A percentile compares a stretch with the other conserved stretches of the same genome.
phyloP scores from a whole-genome alignment of 2,888 invertebrate species.

The Agonum fuliginosum region DNA sequence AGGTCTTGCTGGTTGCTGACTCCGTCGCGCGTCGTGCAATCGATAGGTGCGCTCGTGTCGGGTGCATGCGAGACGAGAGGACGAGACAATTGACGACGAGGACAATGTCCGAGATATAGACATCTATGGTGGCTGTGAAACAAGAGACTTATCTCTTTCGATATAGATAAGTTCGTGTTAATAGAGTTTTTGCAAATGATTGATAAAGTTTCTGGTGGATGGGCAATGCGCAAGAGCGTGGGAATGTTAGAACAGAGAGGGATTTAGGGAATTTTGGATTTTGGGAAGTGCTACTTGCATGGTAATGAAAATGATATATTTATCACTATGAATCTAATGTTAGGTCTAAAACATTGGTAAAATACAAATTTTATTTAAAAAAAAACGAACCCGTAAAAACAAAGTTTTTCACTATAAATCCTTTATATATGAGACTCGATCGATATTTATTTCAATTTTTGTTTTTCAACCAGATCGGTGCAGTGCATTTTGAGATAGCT shows the following conservation, averaged over 20 bases:
- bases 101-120: conserved; percentile 1
- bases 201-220: conserved; percentile 28
- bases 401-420: no score
- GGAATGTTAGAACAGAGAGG: conserved; percentile 2
- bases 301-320: no score
- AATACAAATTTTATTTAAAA: no score
- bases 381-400: no score
- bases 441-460: no score
- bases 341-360: no score
- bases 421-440: no score
- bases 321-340: no score
- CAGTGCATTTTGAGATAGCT: no score
- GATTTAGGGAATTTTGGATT: neutral
- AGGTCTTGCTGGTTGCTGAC: conserved; percentile 29
- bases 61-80: neutral
- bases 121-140: neutral
- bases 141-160: conserved; percentile 2
- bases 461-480: no score
- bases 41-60: conserved; percentile 32
- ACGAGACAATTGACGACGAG: conserved; percentile 3
- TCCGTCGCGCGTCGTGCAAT: neutral
- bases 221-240: conserved; percentile 28
- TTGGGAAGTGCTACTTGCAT: no score
- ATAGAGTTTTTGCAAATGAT: conserved; percentile 54
- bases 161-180: conserved; percentile 52